Percentiles rank a stretch among this genome's conserved stretches.
These are phyloP conservation scores for Cantharis nigra DNA, from an alignment of 2,888 invertebrate species.

Conservation along the genomic window DNA sequence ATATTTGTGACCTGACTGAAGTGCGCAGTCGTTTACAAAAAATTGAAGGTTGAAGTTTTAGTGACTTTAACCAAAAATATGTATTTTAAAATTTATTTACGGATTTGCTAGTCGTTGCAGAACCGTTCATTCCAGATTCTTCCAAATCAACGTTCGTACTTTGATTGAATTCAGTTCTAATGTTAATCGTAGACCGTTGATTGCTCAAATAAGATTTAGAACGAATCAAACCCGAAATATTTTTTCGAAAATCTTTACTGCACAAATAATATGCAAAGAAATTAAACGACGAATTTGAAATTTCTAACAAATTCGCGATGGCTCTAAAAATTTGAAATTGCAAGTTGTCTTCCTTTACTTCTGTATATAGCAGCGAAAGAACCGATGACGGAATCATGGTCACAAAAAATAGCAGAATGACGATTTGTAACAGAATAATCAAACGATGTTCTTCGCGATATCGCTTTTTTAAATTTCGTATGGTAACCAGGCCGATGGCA, in stretches of 20 bases:
- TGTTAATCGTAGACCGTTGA: background rate
- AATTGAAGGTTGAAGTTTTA: no score
- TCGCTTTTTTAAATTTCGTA: constrained; percentile 29
- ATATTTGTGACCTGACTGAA: no score
- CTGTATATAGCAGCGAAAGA: constrained; percentile 34
- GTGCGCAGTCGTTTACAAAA: no score
- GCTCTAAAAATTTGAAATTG: constrained; percentile 34
- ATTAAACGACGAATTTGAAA: constrained; percentile 35
- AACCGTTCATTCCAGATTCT: background rate
- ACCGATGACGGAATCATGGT: constrained; percentile 36
- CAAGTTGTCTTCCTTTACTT: constrained; percentile 16
- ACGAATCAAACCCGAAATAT: constrained; percentile 7
- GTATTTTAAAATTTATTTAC: background rate
- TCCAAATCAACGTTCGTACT: background rate
- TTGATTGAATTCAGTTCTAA: background rate
- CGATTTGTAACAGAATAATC: constrained; percentile 27
- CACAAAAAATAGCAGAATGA: constrained; percentile 34
- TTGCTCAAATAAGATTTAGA: background rate
- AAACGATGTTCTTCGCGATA: constrained; percentile 36
- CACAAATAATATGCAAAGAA: constrained; percentile 38
- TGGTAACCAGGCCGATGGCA: background rate
- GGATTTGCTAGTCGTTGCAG: background rate
- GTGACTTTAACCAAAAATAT: no score
- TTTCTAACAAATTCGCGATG: constrained; percentile 34
- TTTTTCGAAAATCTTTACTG: constrained; percentile 35